These are phyloP conservation scores for Drosophila flavopinicola DNA, from an alignment of 2,888 invertebrate genomes.

Conservation along the genomic window DNA sequence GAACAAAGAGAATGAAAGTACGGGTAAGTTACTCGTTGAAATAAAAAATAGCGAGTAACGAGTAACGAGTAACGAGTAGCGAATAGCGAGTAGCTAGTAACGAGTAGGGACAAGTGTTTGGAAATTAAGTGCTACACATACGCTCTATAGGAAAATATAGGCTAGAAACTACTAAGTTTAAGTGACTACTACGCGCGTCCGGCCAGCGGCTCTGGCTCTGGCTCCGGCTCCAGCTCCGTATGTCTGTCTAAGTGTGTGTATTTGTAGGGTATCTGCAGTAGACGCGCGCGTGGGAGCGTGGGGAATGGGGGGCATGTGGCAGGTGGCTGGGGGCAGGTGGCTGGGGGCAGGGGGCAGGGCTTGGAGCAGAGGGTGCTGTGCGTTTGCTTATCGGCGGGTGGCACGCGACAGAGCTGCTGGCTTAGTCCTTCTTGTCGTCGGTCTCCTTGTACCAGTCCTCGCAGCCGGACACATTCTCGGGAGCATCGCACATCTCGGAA, in stretches of 20 bases:
- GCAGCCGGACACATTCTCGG: conserved; percentile 95
- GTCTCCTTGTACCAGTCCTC: conserved; percentile 96
- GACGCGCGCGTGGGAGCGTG: conserved; percentile 37
- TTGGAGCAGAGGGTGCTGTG: conserved; percentile 4
- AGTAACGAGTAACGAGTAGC: conserved; percentile 3
- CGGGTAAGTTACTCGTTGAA: neutral
- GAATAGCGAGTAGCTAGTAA: conserved; percentile 3
- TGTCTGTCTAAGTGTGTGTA: conserved; percentile 15
- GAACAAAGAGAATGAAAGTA: neutral
- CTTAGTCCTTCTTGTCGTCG: conserved; percentile 86
- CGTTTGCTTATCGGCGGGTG: conserved; percentile 40
- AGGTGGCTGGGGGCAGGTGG: neutral
- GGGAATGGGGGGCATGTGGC: neutral
- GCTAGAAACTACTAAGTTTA: conserved; percentile 70
- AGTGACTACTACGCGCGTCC: conserved; percentile 73
- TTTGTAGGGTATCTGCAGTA: conserved; percentile 33
- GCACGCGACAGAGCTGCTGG: conserved; percentile 16
- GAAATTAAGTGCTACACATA: conserved; percentile 45
- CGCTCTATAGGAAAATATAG: conserved; percentile 64
- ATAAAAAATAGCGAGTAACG: neutral
- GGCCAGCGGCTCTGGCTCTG: conserved; percentile 16
- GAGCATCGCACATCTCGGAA: conserved; percentile 92
- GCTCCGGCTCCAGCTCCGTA: conserved; percentile 12
- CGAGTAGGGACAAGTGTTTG: conserved; percentile 4
- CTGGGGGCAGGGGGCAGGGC: neutral